Percentiles rank a stretch among this genome's conserved stretches.
phyloP scores from a whole-genome alignment of 2,797 vertebrate genomes.

The Australoheros facetus region DNA sequence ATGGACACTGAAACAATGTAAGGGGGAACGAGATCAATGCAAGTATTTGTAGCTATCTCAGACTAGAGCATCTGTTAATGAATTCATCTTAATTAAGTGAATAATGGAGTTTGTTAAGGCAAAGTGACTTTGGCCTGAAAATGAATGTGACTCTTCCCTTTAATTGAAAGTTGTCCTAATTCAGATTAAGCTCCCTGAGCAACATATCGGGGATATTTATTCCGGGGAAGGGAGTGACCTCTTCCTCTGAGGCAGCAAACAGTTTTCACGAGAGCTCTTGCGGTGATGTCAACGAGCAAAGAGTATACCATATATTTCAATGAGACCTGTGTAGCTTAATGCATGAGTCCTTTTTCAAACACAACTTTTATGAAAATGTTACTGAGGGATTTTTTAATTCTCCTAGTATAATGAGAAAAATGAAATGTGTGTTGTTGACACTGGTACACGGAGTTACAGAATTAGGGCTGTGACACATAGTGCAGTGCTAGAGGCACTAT shows the following conservation, averaged over 20 bases:
- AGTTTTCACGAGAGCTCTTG: not conserved
- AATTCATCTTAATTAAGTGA: not conserved
- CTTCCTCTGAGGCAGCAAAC: constrained; percentile 7
- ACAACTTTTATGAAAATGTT: not conserved
- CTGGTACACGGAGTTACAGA: not conserved
- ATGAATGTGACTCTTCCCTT: not conserved
- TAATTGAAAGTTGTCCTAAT: not conserved
- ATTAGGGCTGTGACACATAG: not conserved
- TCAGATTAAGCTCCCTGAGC: not conserved
- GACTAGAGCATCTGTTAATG: not conserved
- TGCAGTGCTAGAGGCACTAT: constrained; percentile 19
- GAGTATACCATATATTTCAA: not conserved
- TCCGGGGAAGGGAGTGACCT: not conserved
- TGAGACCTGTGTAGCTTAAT: not conserved
- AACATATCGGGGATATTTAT: not conserved
- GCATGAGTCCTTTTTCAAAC: not conserved
- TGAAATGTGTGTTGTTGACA: constrained; percentile 2
- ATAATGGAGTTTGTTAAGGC: not conserved
- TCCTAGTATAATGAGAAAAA: not conserved
- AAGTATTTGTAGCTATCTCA: not conserved
- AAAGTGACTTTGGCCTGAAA: constrained; percentile 1
- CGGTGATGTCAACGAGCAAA: constrained; percentile 8
- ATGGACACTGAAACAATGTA: not conserved
- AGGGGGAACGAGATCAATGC: not conserved
- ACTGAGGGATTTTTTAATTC: not conserved